Base-by-base conservation (phyloP, 2,113 vertebrate species). In the Arvicanthis niloticus region DNA sequence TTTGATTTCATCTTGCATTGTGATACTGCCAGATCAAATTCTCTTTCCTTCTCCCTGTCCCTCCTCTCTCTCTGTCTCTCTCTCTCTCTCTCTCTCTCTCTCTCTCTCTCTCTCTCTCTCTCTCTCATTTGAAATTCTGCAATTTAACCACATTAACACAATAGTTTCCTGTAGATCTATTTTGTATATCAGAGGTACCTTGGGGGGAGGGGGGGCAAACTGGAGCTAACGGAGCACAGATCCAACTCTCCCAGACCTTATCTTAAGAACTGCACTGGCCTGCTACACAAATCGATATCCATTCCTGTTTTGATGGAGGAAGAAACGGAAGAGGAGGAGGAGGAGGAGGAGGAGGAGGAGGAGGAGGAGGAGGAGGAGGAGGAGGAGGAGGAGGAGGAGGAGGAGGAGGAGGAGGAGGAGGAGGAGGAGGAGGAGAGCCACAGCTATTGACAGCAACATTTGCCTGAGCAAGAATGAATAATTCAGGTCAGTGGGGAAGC, bases 371-470 rank as follows among this genome's bases (percentile, higher is more conserved):
- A 10, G 29, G 13, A 2, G 1, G 16, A 11, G 60, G 29, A 45
- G 24, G 48, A 16, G 48, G 56, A n/a, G 40, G 29, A 13, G 40
- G n/a, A 12, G 1, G n/a, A 9, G 68, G 45, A 37, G 34, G 68
- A 70, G 68, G 34, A 70, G 34, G 24, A 17, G 60, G 51, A 56
- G 37, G 68, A 22, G 58, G 37, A 72, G 37, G 37, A 73, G 34
- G 70, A 73, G 70, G 70, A 73, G n/a, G 31, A 56, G 34, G 22
- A 53, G 37, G 45, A 26, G 48, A 17, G 15, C 11, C 42, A 67
- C 48, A 60, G 73, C 77, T 91, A 84, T 96, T 94, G 78, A 53
- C 75, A 97, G 90, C 91, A 56, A 75, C 75, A 65, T 48, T 72
- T 22, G n/a, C 45, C 29, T 87, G 75, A 73, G 91, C 45, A 9